phyloP scores from a whole-genome alignment of 2,113 vertebrate species.

The human (Homo sapiens) region DNA sequence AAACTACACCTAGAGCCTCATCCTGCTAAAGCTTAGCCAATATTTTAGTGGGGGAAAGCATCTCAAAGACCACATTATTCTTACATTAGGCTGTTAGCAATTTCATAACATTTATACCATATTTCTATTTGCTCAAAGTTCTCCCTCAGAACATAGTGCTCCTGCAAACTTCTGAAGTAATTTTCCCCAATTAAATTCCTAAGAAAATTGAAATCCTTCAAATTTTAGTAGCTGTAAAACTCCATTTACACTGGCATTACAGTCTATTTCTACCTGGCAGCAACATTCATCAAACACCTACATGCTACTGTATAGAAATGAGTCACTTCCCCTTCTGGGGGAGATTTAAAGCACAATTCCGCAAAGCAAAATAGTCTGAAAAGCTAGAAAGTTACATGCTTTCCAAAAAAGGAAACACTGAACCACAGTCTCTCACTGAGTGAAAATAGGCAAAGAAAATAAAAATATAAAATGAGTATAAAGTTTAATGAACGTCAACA shows the following conservation, averaged over 20 bases:
- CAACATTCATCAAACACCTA: conserved; percentile 59
- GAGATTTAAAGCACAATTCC: conserved; percentile 31
- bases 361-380: conserved; percentile 37
- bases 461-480: conserved; percentile 52
- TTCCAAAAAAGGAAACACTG: conserved; percentile 48
- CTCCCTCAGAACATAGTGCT: conserved; percentile 2
- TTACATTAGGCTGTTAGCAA: not conserved
- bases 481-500: conserved; percentile 10
- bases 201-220: conserved; percentile 35
- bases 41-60: not conserved
- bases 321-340: conserved; percentile 61
- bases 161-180: conserved; percentile 18
- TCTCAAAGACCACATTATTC: not conserved
- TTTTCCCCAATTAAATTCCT: not conserved
- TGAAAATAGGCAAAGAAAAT: conserved; percentile 60
- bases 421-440: conserved; percentile 21
- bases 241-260: not conserved
- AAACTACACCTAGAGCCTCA: not conserved
- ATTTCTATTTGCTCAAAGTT: conserved; percentile 2
- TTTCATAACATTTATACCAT: not conserved
- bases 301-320: conserved; percentile 55
- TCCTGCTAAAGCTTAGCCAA: not conserved
- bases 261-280: conserved; percentile 64
- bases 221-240: conserved; percentile 25
- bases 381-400: conserved; percentile 23